A percentile compares a stretch with the other conserved stretches of the same genome.
phyloP scores from a whole-genome alignment of 2,113 vertebrate genomes.

The Monarcha castaneiventris region DNA sequence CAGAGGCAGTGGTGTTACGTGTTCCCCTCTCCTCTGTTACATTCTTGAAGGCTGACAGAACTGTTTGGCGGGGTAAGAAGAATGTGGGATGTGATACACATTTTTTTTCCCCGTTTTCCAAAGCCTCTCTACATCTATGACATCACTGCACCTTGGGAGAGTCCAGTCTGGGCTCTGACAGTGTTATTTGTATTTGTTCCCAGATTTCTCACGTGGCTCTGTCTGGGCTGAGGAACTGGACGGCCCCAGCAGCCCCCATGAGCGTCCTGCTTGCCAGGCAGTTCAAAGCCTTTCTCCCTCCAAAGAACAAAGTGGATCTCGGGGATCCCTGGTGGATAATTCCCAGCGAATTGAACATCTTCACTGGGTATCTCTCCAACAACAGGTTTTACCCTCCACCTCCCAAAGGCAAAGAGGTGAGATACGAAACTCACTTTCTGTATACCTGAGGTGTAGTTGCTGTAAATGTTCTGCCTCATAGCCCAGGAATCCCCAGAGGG shows the following conservation, averaged over 20 bases:
- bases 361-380: conserved; percentile 94
- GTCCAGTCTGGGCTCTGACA: neutral
- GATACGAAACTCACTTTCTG: neutral
- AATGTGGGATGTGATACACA: neutral
- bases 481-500: neutral
- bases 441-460: neutral
- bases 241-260: conserved; percentile 72
- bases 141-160: neutral
- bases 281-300: conserved; percentile 89
- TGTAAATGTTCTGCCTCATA: neutral
- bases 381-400: conserved; percentile 92
- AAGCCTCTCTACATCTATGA: neutral
- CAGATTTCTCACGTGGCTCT: conserved; percentile 90
- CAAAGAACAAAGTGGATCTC: conserved; percentile 79
- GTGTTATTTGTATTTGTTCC: neutral
- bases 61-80: neutral
- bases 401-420: conserved; percentile 93
- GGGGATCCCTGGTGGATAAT: conserved; percentile 94
- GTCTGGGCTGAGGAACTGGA: conserved; percentile 90
- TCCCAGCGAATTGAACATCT: conserved; percentile 92
- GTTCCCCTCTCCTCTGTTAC: neutral
- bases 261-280: conserved; percentile 79
- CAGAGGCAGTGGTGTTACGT: accelerated
- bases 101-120: neutral
- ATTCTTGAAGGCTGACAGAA: neutral